A percentile compares a stretch with the other conserved stretches of the same genome.
Evolutionary conservation across 2,797 vertebrate genomes (phyloP).

Genomic region (Thalassophryne amazonica): DNA sequence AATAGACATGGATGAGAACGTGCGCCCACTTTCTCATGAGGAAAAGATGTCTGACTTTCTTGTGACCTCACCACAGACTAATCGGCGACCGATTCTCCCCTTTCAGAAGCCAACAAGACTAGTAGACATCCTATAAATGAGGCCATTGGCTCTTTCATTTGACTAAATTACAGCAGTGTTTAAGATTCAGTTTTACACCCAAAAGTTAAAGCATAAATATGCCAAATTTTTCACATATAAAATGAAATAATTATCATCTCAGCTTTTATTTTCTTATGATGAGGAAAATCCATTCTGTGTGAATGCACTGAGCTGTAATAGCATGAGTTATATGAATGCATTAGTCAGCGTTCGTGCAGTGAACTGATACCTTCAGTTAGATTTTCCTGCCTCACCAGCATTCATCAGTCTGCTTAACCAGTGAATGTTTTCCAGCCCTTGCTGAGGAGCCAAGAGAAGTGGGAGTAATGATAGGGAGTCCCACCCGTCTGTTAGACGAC

Average conservation of each 20-base stretch:
- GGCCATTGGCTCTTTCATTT: slow-evolving; percentile 28
- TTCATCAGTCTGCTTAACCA: slow-evolving; percentile 41
- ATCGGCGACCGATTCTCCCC: slow-evolving; percentile 42
- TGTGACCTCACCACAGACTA: slow-evolving; percentile 64
- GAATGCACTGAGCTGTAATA: neutral
- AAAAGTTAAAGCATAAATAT: neutral
- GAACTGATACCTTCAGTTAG: slow-evolving; percentile 4
- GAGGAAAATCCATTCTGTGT: neutral
- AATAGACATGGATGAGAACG: slow-evolving; percentile 21
- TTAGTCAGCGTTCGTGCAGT: neutral
- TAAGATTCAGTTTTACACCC: slow-evolving; percentile 10
- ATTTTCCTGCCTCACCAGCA: slow-evolving; percentile 10
- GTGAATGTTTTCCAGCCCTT: slow-evolving; percentile 50
- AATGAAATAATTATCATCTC: neutral
- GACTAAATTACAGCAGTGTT: slow-evolving; percentile 16
- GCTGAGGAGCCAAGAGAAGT: slow-evolving; percentile 49
- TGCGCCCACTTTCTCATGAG: slow-evolving; percentile 47
- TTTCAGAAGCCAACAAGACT: slow-evolving; percentile 30
- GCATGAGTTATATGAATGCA: neutral
- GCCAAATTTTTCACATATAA: neutral
- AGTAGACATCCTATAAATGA: slow-evolving; percentile 27
- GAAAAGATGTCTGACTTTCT: slow-evolving; percentile 62
- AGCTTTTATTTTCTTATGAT: neutral
- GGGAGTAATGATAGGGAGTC: slow-evolving; percentile 62
- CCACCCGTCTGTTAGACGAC: slow-evolving; percentile 48